Evolutionary conservation across 1,140 invertebrate genomes (phyloP), one percentile per base, ranked within the genome.

Genomic region (Andricus grossulariae): DNA sequence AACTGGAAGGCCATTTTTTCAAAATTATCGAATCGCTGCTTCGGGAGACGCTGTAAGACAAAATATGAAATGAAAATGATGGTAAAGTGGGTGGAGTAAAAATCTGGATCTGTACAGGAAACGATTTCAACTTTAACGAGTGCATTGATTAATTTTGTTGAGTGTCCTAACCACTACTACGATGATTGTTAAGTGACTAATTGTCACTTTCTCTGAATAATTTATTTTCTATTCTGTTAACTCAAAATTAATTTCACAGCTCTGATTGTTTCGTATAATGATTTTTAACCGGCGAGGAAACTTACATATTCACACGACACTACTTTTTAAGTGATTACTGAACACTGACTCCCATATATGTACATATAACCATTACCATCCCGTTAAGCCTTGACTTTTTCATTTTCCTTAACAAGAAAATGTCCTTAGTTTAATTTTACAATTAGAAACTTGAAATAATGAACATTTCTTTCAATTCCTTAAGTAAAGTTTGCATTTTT

Each of bases 221-320:
- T 80, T 77, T 78, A 74, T 74, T 86, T 84, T 81, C 82, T 66
- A 81, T 81, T 82, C 79, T 78, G 73, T 77, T 85, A 82, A 86
- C 77, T 75, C 84, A 79, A 80, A 32, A 84, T 83, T 86, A 84
- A 82, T 70, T 88, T 88, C 80, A 84, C 81, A 84, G 73, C 52
- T 52, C 50, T 51, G 5, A 75, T 81, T 83, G 50, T 81, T 81
- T 87, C 71, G 73, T 85, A 87, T 86, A 75, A 83, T 86, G 76
- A 80, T 82, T 87, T 87, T 77, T 79, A 77, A 85, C 81, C 81
- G 80, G 85, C 75, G 90, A 92, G 89, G 89, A 92, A 91, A 91
- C 89, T 87, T 91, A 91, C 90, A 91, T 91, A 91, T 91, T 91
- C 90, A 82, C 57, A 73, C 60, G 73, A 50, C 60, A 66, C 13